phyloP scores from a whole-genome alignment of 1,140 invertebrate genomes.

The Cydia fagiglandana region DNA sequence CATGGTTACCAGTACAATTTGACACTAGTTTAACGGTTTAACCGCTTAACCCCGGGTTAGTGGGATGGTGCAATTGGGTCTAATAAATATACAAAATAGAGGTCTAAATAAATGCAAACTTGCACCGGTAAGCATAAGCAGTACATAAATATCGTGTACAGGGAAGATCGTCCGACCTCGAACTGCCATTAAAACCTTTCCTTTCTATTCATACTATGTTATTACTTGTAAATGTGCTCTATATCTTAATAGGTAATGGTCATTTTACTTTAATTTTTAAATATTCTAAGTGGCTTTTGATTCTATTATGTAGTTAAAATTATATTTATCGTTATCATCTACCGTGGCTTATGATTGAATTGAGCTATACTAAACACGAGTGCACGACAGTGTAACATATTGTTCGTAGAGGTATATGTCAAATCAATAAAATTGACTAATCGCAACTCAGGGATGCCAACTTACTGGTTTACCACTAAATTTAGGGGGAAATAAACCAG shows the following conservation, averaged over 20 bases:
- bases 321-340: not conserved
- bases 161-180: slow-evolving; percentile 18
- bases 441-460: too few relatives aligned
- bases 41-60: too few relatives aligned
- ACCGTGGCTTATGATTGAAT: not conserved
- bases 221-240: not conserved
- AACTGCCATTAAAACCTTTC: slow-evolving; percentile 9
- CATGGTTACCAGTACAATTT: too few relatives aligned
- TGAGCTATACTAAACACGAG: too few relatives aligned
- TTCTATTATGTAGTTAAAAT: not conserved
- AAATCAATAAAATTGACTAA: too few relatives aligned
- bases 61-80: too few relatives aligned
- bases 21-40: too few relatives aligned
- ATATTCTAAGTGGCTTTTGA: not conserved
- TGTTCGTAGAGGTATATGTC: too few relatives aligned
- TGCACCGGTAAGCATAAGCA: not conserved
- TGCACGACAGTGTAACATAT: too few relatives aligned
- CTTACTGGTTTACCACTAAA: too few relatives aligned
- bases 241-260: not conserved
- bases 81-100: not conserved
- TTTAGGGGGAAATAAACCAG: too few relatives aligned
- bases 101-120: not conserved
- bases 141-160: not conserved
- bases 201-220: slow-evolving; percentile 2
- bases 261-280: not conserved